These are phyloP conservation scores for Dermatophagoides farinae DNA, from an alignment of 1,140 invertebrate species.

Conservation along the genomic window DNA sequence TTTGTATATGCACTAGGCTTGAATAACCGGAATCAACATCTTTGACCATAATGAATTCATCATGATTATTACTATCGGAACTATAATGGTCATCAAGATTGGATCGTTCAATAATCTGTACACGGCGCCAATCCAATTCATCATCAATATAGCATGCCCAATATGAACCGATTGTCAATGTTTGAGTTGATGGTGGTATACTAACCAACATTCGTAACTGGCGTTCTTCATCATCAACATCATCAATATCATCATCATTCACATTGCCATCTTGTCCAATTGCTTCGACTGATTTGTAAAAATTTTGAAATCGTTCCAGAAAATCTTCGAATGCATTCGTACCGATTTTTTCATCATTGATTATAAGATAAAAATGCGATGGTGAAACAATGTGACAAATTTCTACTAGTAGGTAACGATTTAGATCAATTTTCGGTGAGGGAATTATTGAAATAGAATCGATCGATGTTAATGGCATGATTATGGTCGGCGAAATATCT, in stretches of 20 bases:
- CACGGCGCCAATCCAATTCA: constrained; percentile 1
- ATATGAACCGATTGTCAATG: neutral
- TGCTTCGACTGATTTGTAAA: neutral
- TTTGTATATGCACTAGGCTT: neutral
- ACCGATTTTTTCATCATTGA: constrained; percentile 4
- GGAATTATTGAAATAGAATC: neutral
- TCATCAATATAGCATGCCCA: constrained; percentile 4
- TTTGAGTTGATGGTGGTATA: neutral
- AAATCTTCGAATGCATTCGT: constrained; percentile 6
- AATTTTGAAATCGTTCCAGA: constrained; percentile 4
- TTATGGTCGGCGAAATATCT: no score
- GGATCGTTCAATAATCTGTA: neutral
- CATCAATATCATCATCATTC: neutral
- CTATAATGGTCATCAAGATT: no score
- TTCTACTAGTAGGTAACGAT: constrained; percentile 1
- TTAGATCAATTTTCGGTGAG: neutral
- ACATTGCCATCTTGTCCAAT: neutral
- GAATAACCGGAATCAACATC: constrained; percentile 5
- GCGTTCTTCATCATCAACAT: neutral
- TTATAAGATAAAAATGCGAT: constrained; percentile 3
- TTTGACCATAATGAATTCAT: neutral
- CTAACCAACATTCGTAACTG: neutral
- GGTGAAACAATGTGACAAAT: constrained; percentile 3
- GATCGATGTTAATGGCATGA: no score
- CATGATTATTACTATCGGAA: no score